Evolutionary conservation across 1,140 invertebrate genomes (phyloP).

Genomic region (Bombus huntii): DNA sequence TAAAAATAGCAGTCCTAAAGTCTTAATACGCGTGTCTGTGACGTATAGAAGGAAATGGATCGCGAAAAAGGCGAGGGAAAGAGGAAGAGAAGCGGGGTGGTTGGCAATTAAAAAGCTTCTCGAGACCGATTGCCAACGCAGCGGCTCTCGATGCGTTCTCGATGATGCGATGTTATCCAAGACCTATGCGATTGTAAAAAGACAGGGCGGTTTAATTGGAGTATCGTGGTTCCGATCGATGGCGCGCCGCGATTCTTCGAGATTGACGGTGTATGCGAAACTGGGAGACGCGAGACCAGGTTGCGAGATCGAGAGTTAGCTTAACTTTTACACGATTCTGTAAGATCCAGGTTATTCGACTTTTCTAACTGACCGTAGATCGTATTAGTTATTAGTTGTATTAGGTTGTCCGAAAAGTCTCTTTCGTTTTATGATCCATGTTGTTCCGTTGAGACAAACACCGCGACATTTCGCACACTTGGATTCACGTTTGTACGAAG

Average conservation of each 20-base stretch:
- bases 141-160: constrained; percentile 18
- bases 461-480: too few relatives aligned
- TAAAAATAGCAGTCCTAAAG: too few relatives aligned
- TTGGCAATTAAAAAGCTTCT: constrained; percentile 59
- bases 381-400: too few relatives aligned
- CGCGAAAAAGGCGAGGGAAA: background rate
- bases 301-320: background rate
- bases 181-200: background rate
- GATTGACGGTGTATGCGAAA: background rate
- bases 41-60: background rate
- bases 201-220: constrained; percentile 9
- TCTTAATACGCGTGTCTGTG: background rate
- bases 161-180: constrained; percentile 30
- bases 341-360: background rate
- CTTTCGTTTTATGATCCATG: too few relatives aligned
- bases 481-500: too few relatives aligned
- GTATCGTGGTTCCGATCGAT: background rate
- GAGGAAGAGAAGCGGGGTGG: background rate
- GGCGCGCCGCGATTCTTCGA: background rate
- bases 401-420: too few relatives aligned
- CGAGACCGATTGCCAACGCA: constrained; percentile 22
- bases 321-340: background rate
- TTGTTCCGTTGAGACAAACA: too few relatives aligned
- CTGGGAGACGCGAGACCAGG: background rate
- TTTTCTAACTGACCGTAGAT: too few relatives aligned